A percentile compares a stretch with the other conserved stretches of the same genome.
Evolutionary conservation across 2,888 invertebrate species (phyloP).

Genomic region (Lacanobia oleracea): DNA sequence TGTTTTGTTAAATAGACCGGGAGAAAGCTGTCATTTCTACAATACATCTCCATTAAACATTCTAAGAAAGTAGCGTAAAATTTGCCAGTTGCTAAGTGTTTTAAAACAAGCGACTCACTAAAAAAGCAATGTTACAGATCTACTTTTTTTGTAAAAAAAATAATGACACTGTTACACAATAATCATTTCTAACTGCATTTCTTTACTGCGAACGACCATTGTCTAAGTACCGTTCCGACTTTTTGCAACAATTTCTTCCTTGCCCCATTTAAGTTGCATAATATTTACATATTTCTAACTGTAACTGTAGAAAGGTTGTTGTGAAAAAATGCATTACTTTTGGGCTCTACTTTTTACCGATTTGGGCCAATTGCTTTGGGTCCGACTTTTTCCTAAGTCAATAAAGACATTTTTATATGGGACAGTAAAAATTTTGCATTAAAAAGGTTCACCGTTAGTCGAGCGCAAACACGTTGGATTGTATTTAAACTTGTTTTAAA

Average conservation of each 20-base stretch:
- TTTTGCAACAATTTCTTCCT: slow-evolving; percentile 76
- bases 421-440: slow-evolving; percentile 63
- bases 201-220: slow-evolving; percentile 70
- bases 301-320: slow-evolving; percentile 59
- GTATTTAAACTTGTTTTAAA: slow-evolving; percentile 58
- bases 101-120: slow-evolving; percentile 35
- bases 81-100: slow-evolving; percentile 39
- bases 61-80: slow-evolving; percentile 51
- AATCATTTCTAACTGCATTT: slow-evolving; percentile 71
- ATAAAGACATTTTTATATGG: slow-evolving; percentile 85
- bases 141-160: slow-evolving; percentile 47
- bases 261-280: slow-evolving; percentile 76
- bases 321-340: slow-evolving; percentile 79
- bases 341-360: slow-evolving; percentile 87
- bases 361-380: slow-evolving; percentile 78
- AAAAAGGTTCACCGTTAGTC: slow-evolving; percentile 72
- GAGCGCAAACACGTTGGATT: slow-evolving; percentile 60
- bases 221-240: slow-evolving; percentile 71
- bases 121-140: slow-evolving; percentile 55
- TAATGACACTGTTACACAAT: slow-evolving; percentile 64
- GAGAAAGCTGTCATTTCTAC: slow-evolving; percentile 38
- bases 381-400: slow-evolving; percentile 78
- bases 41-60: slow-evolving; percentile 18
- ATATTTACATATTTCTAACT: slow-evolving; percentile 67
- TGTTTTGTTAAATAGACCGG: neutral